Evolutionary conservation across 2,888 invertebrate genomes (phyloP).

Genomic region (Amblyjoppa proteus): DNA sequence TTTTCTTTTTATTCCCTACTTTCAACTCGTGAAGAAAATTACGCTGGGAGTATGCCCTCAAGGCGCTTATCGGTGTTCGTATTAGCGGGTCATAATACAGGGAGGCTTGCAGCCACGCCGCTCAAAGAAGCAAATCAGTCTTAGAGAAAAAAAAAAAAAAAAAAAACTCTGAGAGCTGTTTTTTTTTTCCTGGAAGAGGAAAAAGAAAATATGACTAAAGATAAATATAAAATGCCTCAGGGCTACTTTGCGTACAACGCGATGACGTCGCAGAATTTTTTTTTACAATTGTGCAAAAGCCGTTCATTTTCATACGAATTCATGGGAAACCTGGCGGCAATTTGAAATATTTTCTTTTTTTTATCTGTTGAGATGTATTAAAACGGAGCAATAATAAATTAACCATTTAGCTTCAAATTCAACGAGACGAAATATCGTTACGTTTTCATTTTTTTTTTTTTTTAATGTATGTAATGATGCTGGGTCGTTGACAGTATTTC

Average conservation of each 20-base stretch:
- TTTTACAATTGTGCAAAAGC: neutral
- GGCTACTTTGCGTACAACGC: neutral
- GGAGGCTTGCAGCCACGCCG: neutral
- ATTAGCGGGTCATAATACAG: slow-evolving; percentile 9
- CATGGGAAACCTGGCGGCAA: neutral
- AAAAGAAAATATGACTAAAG: neutral
- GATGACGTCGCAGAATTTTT: neutral
- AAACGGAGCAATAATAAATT: neutral
- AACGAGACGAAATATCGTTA: neutral
- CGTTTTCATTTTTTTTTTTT: neutral
- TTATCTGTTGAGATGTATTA: neutral
- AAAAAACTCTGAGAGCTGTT: neutral
- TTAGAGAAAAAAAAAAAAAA: neutral
- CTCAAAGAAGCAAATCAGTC: slow-evolving; percentile 18
- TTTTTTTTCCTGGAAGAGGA: neutral
- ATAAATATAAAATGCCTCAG: neutral
- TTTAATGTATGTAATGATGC: neutral
- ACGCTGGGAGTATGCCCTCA: neutral
- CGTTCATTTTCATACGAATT: neutral
- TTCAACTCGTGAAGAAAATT: slow-evolving; percentile 34
- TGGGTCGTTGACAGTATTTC: neutral
- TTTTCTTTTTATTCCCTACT: slow-evolving; percentile 11
- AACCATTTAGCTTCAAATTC: neutral
- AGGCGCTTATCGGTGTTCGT: slow-evolving; percentile 22
- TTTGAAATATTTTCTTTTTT: neutral